Evolutionary conservation across 2,888 invertebrate genomes (phyloP), one percentile per base, ranked within the genome.

Genomic region (Cecidostiba fungosa): DNA sequence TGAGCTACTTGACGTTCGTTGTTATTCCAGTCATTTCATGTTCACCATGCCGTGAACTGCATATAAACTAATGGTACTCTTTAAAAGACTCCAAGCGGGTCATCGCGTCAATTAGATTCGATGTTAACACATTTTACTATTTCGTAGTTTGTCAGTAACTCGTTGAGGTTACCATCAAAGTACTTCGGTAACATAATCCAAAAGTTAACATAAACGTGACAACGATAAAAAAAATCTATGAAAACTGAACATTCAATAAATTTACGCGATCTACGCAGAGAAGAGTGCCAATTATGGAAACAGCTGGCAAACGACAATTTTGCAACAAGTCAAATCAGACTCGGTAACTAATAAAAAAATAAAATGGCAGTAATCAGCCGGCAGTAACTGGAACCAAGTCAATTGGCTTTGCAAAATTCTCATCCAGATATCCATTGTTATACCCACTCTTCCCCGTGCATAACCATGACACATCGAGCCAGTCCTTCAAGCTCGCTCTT

Each of bases 31-130:
- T 72, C 43, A 5, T 72, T 23, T n/a, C 72, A 23, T 39, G 72
- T 43, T 36, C 72, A 16, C 36, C 12, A 14, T 23, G 72, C n/a
- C 8, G 43, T n/a, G 72, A 72, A 72, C 23, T 39, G 72, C 72
- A 72, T 72, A 39, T 39, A 72, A 72, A 72, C 36, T 36, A 72
- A n/a, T 23, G 72, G n/a, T 72, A 36, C 72, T 72, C 72, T 72
- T 39, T 39, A 39, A 39, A 72, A 72, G 72, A 23, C 36, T 43
- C 39, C 8, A 72, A 72, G 43, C 72, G n/a, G 72, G 54, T 77
- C 76, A 50, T 77, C 54, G 59, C n/a, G 23, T 43, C 39, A 47
- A 73, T 43, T n/a, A 66, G 66, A 66, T 26, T 66, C 66, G 29
- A 66, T 66, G 66, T 66, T 66, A 29, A 66, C 66, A 29, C 66